Percentiles rank a stretch among this genome's conserved stretches.
phyloP scores from a whole-genome alignment of 2,113 vertebrate species.

The Montifringilla adamsi region DNA sequence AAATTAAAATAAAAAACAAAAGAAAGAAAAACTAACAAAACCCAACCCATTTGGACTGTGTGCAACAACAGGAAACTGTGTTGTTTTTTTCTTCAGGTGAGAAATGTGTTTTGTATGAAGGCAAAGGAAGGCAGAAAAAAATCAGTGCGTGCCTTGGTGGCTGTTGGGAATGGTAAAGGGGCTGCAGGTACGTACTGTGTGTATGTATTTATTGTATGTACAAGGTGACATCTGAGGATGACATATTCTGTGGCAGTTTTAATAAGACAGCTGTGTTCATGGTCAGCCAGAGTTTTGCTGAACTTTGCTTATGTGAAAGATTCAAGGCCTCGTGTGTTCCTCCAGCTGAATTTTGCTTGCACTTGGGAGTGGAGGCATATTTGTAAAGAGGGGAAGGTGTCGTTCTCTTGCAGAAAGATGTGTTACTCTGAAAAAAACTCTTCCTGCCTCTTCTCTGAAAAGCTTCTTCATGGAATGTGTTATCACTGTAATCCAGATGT shows the following conservation, averaged over 20 bases:
- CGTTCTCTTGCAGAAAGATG: background rate
- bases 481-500: background rate
- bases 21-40: background rate
- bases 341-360: background rate
- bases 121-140: conserved; percentile 92
- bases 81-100: conserved; percentile 76
- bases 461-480: background rate
- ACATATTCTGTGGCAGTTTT: background rate
- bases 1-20: background rate
- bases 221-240: background rate
- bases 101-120: conserved; percentile 93
- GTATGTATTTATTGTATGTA: background rate
- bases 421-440: background rate
- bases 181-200: conserved; percentile 79
- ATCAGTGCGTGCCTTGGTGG: conserved; percentile 86
- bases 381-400: background rate
- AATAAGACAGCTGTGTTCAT: background rate
- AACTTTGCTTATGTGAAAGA: background rate
- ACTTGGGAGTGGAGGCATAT: background rate
- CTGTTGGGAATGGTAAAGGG: conserved; percentile 89
- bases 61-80: background rate
- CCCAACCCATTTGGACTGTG: background rate
- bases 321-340: background rate
- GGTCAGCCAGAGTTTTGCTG: background rate
- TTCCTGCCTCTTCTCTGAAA: background rate